phyloP scores from a whole-genome alignment of 2,888 invertebrate genomes.

The Brenthis daphne region DNA sequence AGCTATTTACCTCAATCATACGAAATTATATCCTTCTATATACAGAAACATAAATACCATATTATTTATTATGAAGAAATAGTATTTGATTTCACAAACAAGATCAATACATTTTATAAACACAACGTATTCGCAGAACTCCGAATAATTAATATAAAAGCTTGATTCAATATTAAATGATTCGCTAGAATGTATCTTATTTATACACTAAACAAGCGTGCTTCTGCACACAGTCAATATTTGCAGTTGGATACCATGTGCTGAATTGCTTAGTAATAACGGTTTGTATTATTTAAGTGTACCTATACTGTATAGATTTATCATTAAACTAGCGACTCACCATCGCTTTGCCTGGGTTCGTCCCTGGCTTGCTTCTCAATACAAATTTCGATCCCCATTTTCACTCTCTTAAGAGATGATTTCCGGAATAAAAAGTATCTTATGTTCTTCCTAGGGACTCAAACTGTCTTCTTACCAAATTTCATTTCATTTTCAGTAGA shows the following conservation, averaged over 20 bases:
- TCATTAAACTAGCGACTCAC: neutral
- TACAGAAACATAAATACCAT: no score
- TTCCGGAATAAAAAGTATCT: no score
- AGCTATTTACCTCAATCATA: no score
- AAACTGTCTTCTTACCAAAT: no score
- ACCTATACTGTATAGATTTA: conserved; percentile 1
- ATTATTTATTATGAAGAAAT: no score
- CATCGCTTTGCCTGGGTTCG: no score
- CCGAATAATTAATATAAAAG: neutral
- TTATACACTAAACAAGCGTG: conserved; percentile 26
- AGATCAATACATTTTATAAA: neutral
- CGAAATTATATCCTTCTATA: no score
- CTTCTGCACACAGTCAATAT: conserved; percentile 22
- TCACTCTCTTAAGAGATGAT: no score
- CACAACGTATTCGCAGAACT: neutral
- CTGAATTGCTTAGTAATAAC: conserved; percentile 24
- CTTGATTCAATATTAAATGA: conserved; percentile 18
- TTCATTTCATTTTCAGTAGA: no score
- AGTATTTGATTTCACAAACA: neutral
- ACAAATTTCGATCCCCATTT: no score
- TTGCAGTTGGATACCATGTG: conserved; percentile 27
- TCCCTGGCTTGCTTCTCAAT: no score
- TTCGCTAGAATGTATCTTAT: conserved; percentile 17
- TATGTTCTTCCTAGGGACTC: no score
- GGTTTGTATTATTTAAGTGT: conserved; percentile 15